Base-by-base conservation (phyloP, 2,113 vertebrate species). In the Brachyhypopomus gauderio region DNA sequence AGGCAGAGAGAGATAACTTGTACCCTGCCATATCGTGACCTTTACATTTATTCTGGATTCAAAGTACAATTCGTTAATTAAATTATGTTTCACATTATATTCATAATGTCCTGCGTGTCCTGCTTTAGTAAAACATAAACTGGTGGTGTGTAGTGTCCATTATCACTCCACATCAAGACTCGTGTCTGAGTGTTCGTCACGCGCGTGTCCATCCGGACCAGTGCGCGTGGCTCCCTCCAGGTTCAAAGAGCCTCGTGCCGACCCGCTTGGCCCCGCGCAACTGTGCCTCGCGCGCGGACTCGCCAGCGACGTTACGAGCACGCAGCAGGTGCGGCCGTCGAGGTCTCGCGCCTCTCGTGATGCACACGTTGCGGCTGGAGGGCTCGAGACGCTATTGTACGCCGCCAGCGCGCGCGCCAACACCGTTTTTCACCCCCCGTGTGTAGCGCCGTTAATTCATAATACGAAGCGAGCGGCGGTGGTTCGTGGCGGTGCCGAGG, bases 191-290 rank as follows among this genome's bases (percentile, higher is more conserved):
- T 38, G 64, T 58, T 63, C 38, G 63, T 69, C 55, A 45, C 27
- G 75, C 12, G 14, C 12, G 45, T 52, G 8, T 52, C 12, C 12
- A 12, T 7, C 45, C 45, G 14, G 36, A 30, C 45, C 62, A 48
- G 25, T 55, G 67, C 81, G 22, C 16, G 38, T 14, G 38, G 25
- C 67, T 34, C 64, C 23, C 67, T n/a, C 17, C 12, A 9, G 41
- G 45, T 73, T 64, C 11, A 55, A 34, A 22, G 76, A 19, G 77
- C 55, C 77, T 76, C 66, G 82, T 73, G 36, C 82, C 27, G 27
- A 36, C 25, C n/a, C 52, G 30, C 36, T 59, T 62, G 41, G 48
- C 62, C 77, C 45, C 30, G 72, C 25, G 48, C 72, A 60, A 52
- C 14, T 52, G 45, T 52, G 45, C 64, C 19, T 34, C 12, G 14